These are phyloP conservation scores for Sphaerophoria rueppellii DNA, from an alignment of 2,888 invertebrate species.

Conservation along the genomic window DNA sequence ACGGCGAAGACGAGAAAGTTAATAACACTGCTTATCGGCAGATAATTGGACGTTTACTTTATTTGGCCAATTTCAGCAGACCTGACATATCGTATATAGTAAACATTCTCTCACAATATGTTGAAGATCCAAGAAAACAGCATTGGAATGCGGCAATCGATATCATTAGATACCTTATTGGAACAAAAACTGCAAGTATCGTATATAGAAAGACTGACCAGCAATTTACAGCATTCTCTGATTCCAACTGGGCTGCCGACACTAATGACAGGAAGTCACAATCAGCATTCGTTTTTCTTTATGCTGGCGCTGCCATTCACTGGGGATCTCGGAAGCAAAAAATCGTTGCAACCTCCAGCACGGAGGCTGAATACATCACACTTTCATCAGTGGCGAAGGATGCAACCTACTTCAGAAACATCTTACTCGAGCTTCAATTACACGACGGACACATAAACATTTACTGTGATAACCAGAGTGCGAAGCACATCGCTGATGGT, in stretches of 20 bases:
- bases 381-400: constrained; percentile 44
- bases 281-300: neutral
- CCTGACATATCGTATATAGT: constrained; percentile 48
- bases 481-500: too few species aligned
- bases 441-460: too few species aligned
- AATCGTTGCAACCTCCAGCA: constrained; percentile 29
- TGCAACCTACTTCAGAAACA: constrained; percentile 32
- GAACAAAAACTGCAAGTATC: constrained; percentile 14
- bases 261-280: neutral
- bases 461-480: too few species aligned
- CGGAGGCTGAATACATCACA: constrained; percentile 41
- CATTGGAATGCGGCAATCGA: constrained; percentile 37
- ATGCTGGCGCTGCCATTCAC: constrained; percentile 18
- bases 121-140: constrained; percentile 28
- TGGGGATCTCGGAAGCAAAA: constrained; percentile 20
- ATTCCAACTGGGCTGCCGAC: constrained; percentile 35
- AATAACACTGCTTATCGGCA: constrained; percentile 39
- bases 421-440: constrained; percentile 26
- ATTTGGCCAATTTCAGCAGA: constrained; percentile 40
- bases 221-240: constrained; percentile 19
- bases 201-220: constrained; percentile 20
- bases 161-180: constrained; percentile 26
- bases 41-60: constrained; percentile 34
- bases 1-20: constrained; percentile 36
- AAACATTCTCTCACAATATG: constrained; percentile 34